Conservation (phyloP, 2,888 invertebrate genomes). For the Leucoma salicis region DNA sequence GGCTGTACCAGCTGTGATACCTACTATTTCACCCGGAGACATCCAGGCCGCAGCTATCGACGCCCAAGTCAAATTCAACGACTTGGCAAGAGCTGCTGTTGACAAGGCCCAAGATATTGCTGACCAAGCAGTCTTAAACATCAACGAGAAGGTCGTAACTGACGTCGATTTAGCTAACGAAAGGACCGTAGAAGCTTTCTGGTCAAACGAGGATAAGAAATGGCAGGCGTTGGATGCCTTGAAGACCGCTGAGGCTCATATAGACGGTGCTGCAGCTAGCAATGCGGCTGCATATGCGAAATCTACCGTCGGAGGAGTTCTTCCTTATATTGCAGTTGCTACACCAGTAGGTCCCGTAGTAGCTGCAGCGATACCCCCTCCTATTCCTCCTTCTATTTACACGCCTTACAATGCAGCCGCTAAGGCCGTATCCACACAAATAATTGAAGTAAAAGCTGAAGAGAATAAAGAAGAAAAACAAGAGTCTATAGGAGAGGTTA, state of each 20-base stretch:
- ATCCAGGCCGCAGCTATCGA: slow-evolving; percentile 67
- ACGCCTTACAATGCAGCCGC: slow-evolving; percentile 14
- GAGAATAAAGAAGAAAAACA: slow-evolving; percentile 35
- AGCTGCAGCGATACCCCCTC: slow-evolving; percentile 6
- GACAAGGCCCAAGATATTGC: slow-evolving; percentile 51
- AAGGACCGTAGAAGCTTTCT: slow-evolving; percentile 46
- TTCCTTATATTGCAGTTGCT: slow-evolving; percentile 22
- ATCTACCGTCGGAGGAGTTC: slow-evolving; percentile 27
- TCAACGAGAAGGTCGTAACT: slow-evolving; percentile 47
- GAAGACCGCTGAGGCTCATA: slow-evolving; percentile 58
- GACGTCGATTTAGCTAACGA: slow-evolving; percentile 49
- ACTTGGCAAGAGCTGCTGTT: slow-evolving; percentile 46
- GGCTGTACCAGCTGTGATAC: slow-evolving; percentile 38
- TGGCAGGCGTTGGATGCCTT: slow-evolving; percentile 66
- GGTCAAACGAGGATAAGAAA: slow-evolving; percentile 65
- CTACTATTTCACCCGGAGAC: slow-evolving; percentile 62
- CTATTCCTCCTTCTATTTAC: slow-evolving; percentile 27
- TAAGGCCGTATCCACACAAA: slow-evolving; percentile 10
- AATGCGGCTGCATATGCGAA: slow-evolving; percentile 47
- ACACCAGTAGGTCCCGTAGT: slow-evolving; percentile 17
- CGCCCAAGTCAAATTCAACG: slow-evolving; percentile 40
- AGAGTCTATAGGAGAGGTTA: slow-evolving; percentile 28
- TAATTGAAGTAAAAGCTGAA: slow-evolving; percentile 19
- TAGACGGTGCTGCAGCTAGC: slow-evolving; percentile 56
- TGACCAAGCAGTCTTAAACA: slow-evolving; percentile 49